Evolutionary conservation across 1,140 invertebrate species (phyloP).

Genomic region (Aporrectodea caliginosa): DNA sequence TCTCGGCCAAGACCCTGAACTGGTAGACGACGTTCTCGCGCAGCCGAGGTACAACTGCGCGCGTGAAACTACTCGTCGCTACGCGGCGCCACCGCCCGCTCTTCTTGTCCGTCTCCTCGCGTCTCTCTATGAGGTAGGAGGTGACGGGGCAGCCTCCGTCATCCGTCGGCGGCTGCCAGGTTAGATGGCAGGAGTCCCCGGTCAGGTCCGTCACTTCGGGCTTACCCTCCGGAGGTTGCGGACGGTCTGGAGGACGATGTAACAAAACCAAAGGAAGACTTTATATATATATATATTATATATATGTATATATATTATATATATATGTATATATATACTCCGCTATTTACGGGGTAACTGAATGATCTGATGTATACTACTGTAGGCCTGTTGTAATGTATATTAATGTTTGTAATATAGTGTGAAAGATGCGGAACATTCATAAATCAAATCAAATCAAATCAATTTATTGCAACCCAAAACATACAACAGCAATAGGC

Average conservation of each 20-base stretch:
- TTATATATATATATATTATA: too few species aligned
- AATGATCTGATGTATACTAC: too few species aligned
- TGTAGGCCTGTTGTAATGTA: too few species aligned
- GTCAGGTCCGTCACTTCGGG: constrained; percentile 89
- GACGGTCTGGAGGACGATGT: constrained; percentile 68
- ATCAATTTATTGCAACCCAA: too few species aligned
- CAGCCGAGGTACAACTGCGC: constrained; percentile 31
- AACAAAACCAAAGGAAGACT: too few species aligned
- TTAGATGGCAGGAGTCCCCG: constrained; percentile 84
- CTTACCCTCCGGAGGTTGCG: constrained; percentile 83
- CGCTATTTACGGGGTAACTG: too few species aligned
- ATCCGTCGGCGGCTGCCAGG: constrained; percentile 83
- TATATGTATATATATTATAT: too few species aligned
- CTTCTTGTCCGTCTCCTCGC: constrained; percentile 69
- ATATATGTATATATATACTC: too few species aligned
- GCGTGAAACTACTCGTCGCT: constrained; percentile 43
- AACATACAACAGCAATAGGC: not conserved
- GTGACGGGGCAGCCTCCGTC: constrained; percentile 91
- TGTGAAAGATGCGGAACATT: too few species aligned
- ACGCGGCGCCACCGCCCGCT: constrained; percentile 85
- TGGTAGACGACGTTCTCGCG: constrained; percentile 77
- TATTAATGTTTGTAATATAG: too few species aligned
- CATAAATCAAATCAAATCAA: too few species aligned
- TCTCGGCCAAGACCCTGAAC: constrained; percentile 95
- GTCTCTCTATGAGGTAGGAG: constrained; percentile 92